Evolutionary conservation across 2,888 invertebrate species (phyloP), one percentile per base, ranked within the genome.

Genomic region (Norana najaformis): DNA sequence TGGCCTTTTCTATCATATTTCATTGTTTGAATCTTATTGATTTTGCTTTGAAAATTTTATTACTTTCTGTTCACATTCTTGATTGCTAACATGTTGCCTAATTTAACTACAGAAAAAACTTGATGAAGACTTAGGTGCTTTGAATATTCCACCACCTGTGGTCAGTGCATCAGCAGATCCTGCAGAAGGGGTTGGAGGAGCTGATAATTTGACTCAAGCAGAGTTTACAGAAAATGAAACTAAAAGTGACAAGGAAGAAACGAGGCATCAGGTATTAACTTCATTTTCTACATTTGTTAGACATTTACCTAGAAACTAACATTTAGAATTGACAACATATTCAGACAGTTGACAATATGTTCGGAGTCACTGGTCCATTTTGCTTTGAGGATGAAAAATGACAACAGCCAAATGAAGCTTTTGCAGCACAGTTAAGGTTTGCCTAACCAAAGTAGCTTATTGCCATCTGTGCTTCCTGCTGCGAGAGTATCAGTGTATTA

Each of bases 261-360:
- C 11, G 8, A 69, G 69, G 13, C 69, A n/a, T 69, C 69, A 69
- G 69, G 69, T 69, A 69, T 47, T 11, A n/a, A 13, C 69, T n/a
- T 69, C 69, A 69, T 69, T 69, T 69, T 69, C n/a, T n/a, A 69
- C 30, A 69, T 69, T n/a, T 47, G n/a, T 69, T n/a, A 69, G 69
- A n/a, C n/a, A n/a, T n/a, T n/a, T 69, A 69, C 13, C 69, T 69
- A n/a, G 23, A 69, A 69, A n/a, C n/a, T 69, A 8, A 69, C 13
- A 13, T 69, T n/a, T n/a, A n/a, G n/a, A n/a, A n/a, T n/a, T n/a
- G n/a, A n/a, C n/a, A n/a, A n/a, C n/a, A n/a, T n/a, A n/a, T n/a
- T n/a, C n/a, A n/a, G n/a, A n/a, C n/a, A n/a, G n/a, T n/a, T n/a
- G n/a, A n/a, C n/a, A n/a, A n/a, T n/a, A n/a, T n/a, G n/a, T n/a